phyloP scores from a whole-genome alignment of 2,888 invertebrate genomes.

The Cataglyphis livida region DNA sequence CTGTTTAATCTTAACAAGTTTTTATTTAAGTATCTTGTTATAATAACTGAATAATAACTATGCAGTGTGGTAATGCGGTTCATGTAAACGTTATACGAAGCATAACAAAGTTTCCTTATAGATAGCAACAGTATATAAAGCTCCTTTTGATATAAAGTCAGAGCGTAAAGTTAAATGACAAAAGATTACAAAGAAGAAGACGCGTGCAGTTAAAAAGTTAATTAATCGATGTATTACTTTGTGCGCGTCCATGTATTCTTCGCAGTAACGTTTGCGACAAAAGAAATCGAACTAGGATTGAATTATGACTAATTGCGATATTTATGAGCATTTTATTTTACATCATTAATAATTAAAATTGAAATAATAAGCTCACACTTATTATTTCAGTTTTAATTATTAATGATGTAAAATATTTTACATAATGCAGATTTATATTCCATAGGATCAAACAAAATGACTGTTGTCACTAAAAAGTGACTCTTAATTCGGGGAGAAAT shows the following conservation, averaged over 20 bases:
- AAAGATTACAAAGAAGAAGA: slow-evolving; percentile 38
- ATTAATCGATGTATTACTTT: slow-evolving; percentile 60
- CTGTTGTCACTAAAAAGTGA: not conserved
- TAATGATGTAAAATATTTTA: slow-evolving; percentile 17
- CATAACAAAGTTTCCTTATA: not conserved
- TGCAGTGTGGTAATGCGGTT: not conserved
- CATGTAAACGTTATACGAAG: not conserved
- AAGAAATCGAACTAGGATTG: not conserved
- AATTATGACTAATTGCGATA: not conserved
- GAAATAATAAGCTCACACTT: not conserved
- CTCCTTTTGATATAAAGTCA: slow-evolving; percentile 1
- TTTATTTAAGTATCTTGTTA: not conserved
- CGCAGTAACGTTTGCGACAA: slow-evolving; percentile 22
- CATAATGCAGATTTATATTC: not conserved
- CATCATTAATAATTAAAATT: too few species aligned
- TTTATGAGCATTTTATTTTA: not conserved
- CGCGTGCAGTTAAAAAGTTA: slow-evolving; percentile 51
- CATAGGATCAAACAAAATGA: not conserved
- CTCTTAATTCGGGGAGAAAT: not conserved
- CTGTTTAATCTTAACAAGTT: not conserved
- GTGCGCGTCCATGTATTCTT: not conserved
- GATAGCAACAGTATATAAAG: not conserved
- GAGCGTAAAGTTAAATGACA: slow-evolving; percentile 52
- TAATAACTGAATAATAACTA: slow-evolving; percentile 2
- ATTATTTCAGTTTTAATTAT: not conserved